phyloP scores from a whole-genome alignment of 2,797 vertebrate species.

The Hydrocynus forskahlii region DNA sequence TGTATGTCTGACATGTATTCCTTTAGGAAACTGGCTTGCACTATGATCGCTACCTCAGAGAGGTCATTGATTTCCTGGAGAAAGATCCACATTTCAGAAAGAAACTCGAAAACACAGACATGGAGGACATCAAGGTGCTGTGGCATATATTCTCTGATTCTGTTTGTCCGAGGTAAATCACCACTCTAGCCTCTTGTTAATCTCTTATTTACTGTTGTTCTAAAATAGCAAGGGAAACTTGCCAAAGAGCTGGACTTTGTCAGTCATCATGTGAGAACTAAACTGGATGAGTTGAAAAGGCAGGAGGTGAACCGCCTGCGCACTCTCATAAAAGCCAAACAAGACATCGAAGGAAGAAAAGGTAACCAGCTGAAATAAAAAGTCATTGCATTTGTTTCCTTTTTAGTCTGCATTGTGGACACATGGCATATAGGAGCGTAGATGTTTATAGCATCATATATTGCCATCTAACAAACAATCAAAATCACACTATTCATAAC shows the following conservation, averaged over 20 bases:
- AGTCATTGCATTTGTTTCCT: neutral
- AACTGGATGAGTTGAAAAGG: constrained; percentile 92
- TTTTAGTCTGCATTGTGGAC: neutral
- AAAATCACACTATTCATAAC: neutral
- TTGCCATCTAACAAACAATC: neutral
- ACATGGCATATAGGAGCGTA: no score
- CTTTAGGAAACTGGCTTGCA: constrained; percentile 90
- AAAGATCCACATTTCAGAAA: constrained; percentile 93
- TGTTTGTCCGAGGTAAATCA: neutral
- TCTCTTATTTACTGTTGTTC: constrained; percentile 30
- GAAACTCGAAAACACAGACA: constrained; percentile 89
- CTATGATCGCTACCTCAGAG: constrained; percentile 93
- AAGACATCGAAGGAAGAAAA: constrained; percentile 83
- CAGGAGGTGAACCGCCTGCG: constrained; percentile 91
- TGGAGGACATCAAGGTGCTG: constrained; percentile 92
- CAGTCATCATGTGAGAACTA: constrained; percentile 88
- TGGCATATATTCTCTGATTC: constrained; percentile 10
- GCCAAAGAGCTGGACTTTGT: constrained; percentile 94
- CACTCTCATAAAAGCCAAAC: constrained; percentile 91
- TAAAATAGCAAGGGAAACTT: constrained; percentile 86
- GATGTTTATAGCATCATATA: no score
- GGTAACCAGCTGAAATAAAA: constrained; percentile 49
- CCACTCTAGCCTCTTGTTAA: neutral
- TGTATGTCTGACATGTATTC: constrained; percentile 5
- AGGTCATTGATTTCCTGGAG: constrained; percentile 93